These are phyloP conservation scores for Ommatoiulus sabulosus DNA, from an alignment of 2,888 invertebrate species.

Conservation along the genomic window DNA sequence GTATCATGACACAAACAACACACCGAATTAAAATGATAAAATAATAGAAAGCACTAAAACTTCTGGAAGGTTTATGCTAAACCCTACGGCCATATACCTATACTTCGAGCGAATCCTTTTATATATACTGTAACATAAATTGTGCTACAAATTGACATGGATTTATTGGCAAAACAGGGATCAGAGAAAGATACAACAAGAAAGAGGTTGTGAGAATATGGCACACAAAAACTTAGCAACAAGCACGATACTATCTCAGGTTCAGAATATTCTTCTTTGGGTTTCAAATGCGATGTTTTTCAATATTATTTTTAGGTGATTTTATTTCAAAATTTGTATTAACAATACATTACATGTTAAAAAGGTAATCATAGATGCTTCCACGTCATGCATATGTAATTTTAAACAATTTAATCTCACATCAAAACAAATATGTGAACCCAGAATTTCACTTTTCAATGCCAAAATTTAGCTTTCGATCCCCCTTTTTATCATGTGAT, in stretches of 20 bases:
- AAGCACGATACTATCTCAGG: background rate
- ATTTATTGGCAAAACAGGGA: background rate
- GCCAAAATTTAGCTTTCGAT: background rate
- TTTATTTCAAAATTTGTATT: background rate
- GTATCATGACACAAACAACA: constrained; percentile 4
- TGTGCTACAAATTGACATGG: no score
- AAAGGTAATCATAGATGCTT: background rate
- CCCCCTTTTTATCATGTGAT: background rate
- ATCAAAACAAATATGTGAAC: no score
- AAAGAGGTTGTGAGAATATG: background rate
- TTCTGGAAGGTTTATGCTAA: background rate
- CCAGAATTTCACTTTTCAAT: background rate
- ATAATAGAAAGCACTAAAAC: background rate
- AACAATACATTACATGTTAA: no score
- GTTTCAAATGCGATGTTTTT: background rate
- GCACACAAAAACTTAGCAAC: background rate
- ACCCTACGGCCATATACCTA: background rate
- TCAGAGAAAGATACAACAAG: background rate
- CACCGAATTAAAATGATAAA: background rate
- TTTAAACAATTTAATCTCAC: background rate
- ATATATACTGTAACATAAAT: background rate
- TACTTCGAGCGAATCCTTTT: background rate
- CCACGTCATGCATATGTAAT: background rate
- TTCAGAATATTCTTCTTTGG: background rate
- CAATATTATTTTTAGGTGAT: background rate